Base-by-base conservation (phyloP, 2,113 vertebrate species). In the Passer montanus region DNA sequence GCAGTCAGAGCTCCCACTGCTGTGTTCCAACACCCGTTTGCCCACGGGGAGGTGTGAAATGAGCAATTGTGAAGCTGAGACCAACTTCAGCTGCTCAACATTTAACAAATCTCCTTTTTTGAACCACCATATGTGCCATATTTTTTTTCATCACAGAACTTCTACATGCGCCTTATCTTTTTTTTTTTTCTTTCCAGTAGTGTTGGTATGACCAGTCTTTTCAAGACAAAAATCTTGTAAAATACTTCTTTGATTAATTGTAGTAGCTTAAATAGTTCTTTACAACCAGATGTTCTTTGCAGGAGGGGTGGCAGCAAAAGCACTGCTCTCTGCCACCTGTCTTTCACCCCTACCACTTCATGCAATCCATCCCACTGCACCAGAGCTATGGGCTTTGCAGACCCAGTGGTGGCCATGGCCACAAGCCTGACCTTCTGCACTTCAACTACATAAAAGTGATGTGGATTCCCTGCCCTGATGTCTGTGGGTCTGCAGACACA, bases 331-430 rank as follows among this genome's bases (percentile, higher is more conserved):
- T 67, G 35, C 35, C 55, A 24, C 37, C 49, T 22, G 20, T 50
- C 12, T 63, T 55, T 70, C 55, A 56, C 1, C 27, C 12, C 17
- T 33, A 41, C 1, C 28, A 10, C 14, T 22, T 43, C 0, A 0
- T 21, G 28, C 15, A 39, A 30, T 55, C 15, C 35, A 8, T 2
- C 10, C 30, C 6, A 14, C 68, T 56, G 22, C 33, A n/a, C 35
- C 35, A n/a, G 35, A 31, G 27, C 41, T 0, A 0, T 0, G 2
- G 27, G 6, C 33, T 83, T 84, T 53, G 49, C 31, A 35, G 43
- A 39, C 3, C 19, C 21, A 10, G 17, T 8, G 35, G 13, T 24
- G 63, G n/a, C n/a, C 20, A 4, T 5, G 19, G 35, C 22, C 47
- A 43, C 30, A 73, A 60, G 5, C 14, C 30, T 2, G 1, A 47